Conservation (phyloP, 1,140 invertebrate species). For the Scaptomyza graminum region DNA sequence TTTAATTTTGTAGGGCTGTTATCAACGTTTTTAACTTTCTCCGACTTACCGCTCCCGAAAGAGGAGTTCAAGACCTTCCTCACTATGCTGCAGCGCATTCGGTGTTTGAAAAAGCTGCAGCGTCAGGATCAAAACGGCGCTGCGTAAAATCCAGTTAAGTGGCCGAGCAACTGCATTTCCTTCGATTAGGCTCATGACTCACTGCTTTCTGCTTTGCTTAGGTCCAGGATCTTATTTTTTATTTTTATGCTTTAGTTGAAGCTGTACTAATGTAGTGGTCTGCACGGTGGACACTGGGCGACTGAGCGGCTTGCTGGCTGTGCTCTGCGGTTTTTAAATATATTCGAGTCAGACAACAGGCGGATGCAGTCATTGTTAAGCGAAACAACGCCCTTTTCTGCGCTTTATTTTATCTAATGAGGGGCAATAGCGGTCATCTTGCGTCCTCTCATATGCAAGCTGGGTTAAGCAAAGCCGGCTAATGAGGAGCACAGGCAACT, state of each 20-base stretch:
- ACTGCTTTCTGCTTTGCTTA: neutral
- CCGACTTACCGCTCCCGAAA: conserved; percentile 83
- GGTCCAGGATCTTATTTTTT: neutral
- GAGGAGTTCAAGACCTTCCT: conserved; percentile 83
- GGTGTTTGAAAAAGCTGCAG: conserved; percentile 62
- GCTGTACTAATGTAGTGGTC: conserved; percentile 20
- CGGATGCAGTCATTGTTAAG: conserved; percentile 69
- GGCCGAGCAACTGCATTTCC: conserved; percentile 9
- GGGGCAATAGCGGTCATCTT: too few relatives aligned
- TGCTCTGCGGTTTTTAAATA: conserved; percentile 66
- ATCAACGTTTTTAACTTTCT: too few relatives aligned
- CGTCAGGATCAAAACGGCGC: conserved; percentile 59
- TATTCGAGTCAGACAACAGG: conserved; percentile 55
- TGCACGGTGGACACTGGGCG: conserved; percentile 43
- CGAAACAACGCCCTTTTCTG: conserved; percentile 19
- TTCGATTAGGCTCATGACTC: conserved; percentile 30
- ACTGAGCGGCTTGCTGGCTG: conserved; percentile 55
- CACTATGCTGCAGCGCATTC: conserved; percentile 68
- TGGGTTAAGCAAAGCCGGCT: conserved; percentile 23
- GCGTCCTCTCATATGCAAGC: too few relatives aligned
- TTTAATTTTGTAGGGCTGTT: too few relatives aligned
- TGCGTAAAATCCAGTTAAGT: conserved; percentile 59
- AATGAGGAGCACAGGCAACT: conserved; percentile 73
- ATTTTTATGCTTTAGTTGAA: neutral
- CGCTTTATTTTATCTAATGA: too few relatives aligned